Percentiles rank a stretch among this genome's conserved stretches.
These are phyloP conservation scores for Colletes latitarsis DNA, from an alignment of 1,140 invertebrate species.

Conservation along the genomic window DNA sequence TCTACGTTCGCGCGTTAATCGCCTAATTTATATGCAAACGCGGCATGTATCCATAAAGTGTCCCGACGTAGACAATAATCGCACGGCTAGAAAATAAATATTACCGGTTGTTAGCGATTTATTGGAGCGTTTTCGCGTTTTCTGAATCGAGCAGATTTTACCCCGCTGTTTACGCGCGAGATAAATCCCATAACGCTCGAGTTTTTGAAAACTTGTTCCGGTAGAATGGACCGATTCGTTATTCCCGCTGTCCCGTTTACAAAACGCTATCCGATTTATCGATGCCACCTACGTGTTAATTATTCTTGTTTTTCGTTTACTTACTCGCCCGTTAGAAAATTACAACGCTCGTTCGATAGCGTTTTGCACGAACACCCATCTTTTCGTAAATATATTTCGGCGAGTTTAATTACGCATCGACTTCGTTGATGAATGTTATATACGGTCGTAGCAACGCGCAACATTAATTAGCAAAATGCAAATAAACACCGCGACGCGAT, in stretches of 20 bases:
- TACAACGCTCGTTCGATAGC: too few relatives aligned
- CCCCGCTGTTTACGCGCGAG: neutral
- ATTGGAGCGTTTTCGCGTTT: neutral
- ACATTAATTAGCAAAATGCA: neutral
- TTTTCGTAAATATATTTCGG: too few relatives aligned
- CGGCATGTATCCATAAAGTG: neutral
- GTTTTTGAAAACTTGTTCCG: neutral
- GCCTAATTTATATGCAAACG: conserved; percentile 40
- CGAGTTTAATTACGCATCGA: too few relatives aligned
- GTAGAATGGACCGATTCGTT: too few relatives aligned
- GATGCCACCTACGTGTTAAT: too few relatives aligned
- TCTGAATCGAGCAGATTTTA: neutral
- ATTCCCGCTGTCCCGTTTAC: too few relatives aligned
- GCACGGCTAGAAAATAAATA: conserved; percentile 29
- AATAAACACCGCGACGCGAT: neutral
- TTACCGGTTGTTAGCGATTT: neutral
- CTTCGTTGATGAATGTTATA: too few relatives aligned
- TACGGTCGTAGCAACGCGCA: too few relatives aligned
- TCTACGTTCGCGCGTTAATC: conserved; percentile 28
- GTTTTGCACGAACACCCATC: too few relatives aligned
- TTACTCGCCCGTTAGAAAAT: too few relatives aligned
- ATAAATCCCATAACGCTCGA: neutral
- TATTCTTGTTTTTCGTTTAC: too few relatives aligned
- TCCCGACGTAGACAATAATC: conserved; percentile 28
- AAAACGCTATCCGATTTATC: too few relatives aligned